Base-by-base conservation (phyloP, 1,140 invertebrate species). In the Sycophaga agraensis region DNA sequence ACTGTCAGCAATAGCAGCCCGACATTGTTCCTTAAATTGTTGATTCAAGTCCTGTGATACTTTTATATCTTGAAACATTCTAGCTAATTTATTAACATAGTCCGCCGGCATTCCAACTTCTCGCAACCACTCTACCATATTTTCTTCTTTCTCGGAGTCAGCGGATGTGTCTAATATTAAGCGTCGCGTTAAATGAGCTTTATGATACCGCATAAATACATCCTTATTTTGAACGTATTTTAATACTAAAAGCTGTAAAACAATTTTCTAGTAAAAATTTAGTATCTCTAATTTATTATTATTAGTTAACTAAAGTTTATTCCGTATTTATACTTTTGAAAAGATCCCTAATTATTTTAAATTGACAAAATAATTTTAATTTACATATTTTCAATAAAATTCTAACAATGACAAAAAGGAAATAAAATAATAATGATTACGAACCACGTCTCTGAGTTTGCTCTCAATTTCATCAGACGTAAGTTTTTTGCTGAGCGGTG, bases 171-270 rank as follows among this genome's bases (percentile, higher is more conserved):
- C 96, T 49, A 98, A 82, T 72, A 98, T 97, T 28, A 99, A 86
- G 68, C 98, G 85, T 68, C 98, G 83, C 22, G 97, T 99, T 66
- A 99, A 84, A 84, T 99, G 97, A 37, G 95, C 95, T 82, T 99
- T 99, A 80, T 99, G 96, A 81, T 97, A 99, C 63, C 96, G 84
- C 97, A 99, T 99, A 76, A 99, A 99, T 7, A 99, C 96, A 85
- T 99, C 97, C 79, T 99, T 99, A 78, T 99, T 99, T 77, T 96
- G 93, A 49, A 99, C 96, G 82, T 99, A 99, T 81, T 99, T 99
- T 45, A 99, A 83, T 40, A 99, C 95, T 72, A 99, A 82, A 56
- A 99, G 81, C 88, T 90, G 74, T 61, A 83, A 74, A n/a, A 40
- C 2, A 50, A 37, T 14, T 14, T 43, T 19, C 12, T 8, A 46